These are phyloP conservation scores for Helogale parvula DNA, from an alignment of 2,113 vertebrate species.

Conservation along the genomic window DNA sequence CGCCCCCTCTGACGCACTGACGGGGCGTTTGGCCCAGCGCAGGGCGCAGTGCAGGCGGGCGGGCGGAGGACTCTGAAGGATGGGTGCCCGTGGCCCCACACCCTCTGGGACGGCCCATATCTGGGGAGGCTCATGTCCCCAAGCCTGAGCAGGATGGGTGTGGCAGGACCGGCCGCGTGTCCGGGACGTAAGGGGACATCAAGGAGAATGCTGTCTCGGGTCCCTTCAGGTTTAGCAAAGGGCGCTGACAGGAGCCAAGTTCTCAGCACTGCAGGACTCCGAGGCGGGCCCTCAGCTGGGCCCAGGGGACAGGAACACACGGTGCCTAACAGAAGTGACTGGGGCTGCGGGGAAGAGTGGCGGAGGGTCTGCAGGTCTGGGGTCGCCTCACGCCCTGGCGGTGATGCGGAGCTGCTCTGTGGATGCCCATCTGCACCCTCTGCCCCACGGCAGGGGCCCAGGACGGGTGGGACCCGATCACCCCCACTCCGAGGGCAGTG, in stretches of 20 bases:
- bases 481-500: not conserved
- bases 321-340: not conserved
- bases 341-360: rapidly evolving
- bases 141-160: no score
- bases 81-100: not conserved
- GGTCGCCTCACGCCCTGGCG: not conserved
- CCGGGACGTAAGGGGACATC: not conserved
- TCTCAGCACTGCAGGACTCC: rapidly evolving
- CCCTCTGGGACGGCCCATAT: not conserved
- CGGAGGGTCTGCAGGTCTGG: not conserved
- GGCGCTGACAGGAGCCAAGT: not conserved
- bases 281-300: not conserved
- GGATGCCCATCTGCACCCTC: not conserved
- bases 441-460: not conserved
- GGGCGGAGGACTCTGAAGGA: not conserved
- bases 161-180: not conserved
- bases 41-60: not conserved
- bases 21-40: no score
- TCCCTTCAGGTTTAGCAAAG: no score
- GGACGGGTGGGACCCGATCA: not conserved
- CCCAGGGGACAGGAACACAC: not conserved
- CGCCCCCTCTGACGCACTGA: not conserved
- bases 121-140: not conserved
- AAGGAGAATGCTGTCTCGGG: not conserved
- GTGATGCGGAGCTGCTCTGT: rapidly evolving